Percentiles rank a stretch among this genome's conserved stretches.
Evolutionary conservation across 2,888 invertebrate genomes (phyloP).

Genomic region (Sympetrum striolatum): DNA sequence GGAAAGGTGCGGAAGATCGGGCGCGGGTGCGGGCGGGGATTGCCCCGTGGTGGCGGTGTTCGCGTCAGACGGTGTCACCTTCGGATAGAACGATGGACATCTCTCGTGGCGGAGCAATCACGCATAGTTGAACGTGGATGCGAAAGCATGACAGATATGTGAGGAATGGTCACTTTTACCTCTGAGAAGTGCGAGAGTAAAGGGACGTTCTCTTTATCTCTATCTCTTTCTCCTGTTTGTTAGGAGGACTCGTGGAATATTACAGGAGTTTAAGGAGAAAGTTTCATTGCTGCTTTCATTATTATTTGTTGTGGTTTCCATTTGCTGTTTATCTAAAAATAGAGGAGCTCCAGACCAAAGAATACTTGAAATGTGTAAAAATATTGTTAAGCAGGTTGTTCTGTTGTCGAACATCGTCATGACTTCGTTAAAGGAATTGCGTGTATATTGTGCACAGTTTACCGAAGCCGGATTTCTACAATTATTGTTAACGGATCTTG

Average conservation of each 20-base stretch:
- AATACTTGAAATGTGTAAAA: slow-evolving; percentile 30
- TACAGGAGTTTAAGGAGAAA: neutral
- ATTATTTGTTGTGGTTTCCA: slow-evolving; percentile 27
- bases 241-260: slow-evolving; percentile 3
- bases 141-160: neutral
- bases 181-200: slow-evolving; percentile 3
- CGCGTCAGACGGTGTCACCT: neutral
- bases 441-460: slow-evolving; percentile 15
- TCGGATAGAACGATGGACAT: neutral
- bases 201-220: neutral
- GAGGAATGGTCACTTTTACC: neutral
- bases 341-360: slow-evolving; percentile 18
- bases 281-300: slow-evolving; percentile 16
- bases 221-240: slow-evolving; percentile 14
- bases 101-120: neutral
- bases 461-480: slow-evolving; percentile 19
- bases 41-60: neutral
- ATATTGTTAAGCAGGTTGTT: slow-evolving; percentile 28
- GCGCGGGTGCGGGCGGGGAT: neutral
- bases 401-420: neutral
- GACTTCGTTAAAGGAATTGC: slow-evolving; percentile 10
- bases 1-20: neutral
- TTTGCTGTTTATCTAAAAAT: slow-evolving; percentile 9
- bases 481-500: slow-evolving; percentile 33
- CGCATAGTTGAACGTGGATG: neutral